Conservation (phyloP, 2,888 invertebrate genomes). For the Andrena marginata region DNA sequence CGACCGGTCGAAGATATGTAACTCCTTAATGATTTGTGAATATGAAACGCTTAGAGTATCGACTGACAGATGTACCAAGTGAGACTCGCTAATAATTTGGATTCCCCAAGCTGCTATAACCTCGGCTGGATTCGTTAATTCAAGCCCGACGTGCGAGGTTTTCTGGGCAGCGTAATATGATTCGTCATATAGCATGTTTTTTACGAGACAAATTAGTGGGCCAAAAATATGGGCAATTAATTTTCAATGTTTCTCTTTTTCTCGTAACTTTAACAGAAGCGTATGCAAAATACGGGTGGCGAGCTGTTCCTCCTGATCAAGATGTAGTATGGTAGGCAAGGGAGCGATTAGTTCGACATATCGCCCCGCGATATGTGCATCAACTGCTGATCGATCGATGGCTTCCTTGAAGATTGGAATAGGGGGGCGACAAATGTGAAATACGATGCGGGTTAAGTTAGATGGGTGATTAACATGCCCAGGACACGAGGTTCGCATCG, state of each 20-base stretch:
- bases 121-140: slow-evolving; percentile 41
- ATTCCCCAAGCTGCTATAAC: not conserved
- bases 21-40: too few species aligned
- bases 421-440: slow-evolving; percentile 59
- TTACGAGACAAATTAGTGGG: slow-evolving; percentile 54
- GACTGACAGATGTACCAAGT: too few species aligned
- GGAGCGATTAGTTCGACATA: slow-evolving; percentile 35
- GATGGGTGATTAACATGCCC: slow-evolving; percentile 68
- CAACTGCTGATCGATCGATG: slow-evolving; percentile 50
- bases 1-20: too few species aligned
- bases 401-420: slow-evolving; percentile 27
- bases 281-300: not conserved
- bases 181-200: slow-evolving; percentile 37
- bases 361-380: slow-evolving; percentile 1
- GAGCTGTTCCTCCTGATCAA: slow-evolving; percentile 7
- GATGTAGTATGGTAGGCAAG: not conserved
- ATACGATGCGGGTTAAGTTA: slow-evolving; percentile 73
- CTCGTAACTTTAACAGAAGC: slow-evolving; percentile 1
- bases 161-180: slow-evolving; percentile 51
- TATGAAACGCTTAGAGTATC: too few species aligned
- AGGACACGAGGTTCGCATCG: slow-evolving; percentile 60
- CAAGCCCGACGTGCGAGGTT: not conserved
- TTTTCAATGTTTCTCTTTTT: slow-evolving; percentile 16
- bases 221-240: slow-evolving; percentile 46
- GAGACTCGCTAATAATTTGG: not conserved